Evolutionary conservation across 1,140 invertebrate species (phyloP).

Genomic region (Drosophila santomea): DNA sequence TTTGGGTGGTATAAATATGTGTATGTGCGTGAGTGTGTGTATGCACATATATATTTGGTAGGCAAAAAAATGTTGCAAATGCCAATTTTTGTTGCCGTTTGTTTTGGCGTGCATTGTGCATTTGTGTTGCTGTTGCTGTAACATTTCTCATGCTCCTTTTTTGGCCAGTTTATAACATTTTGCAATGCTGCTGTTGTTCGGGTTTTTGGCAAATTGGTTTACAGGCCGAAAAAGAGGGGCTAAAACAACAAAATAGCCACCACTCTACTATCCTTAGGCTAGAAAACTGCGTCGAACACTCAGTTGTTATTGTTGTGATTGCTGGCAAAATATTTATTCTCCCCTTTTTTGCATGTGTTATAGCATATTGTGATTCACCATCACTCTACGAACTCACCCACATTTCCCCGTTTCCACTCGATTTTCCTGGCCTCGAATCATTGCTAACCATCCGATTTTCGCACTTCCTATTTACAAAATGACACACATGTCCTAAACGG

Average conservation of each 20-base stretch:
- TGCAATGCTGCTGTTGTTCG: slow-evolving; percentile 17
- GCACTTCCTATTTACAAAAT: slow-evolving; percentile 23
- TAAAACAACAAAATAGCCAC: slow-evolving; percentile 23
- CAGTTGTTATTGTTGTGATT: slow-evolving; percentile 33
- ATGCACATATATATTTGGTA: background rate
- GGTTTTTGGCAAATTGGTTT: slow-evolving; percentile 57
- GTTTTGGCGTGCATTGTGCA: slow-evolving; percentile 12
- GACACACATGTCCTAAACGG: slow-evolving; percentile 10
- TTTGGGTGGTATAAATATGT: background rate
- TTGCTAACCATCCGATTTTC: slow-evolving; percentile 30
- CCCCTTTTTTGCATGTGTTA: slow-evolving; percentile 29
- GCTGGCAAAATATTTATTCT: slow-evolving; percentile 45
- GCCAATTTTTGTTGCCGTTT: slow-evolving; percentile 52
- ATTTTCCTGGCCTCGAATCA: background rate
- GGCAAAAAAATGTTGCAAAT: slow-evolving; percentile 28
- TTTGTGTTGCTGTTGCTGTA: slow-evolving; percentile 10
- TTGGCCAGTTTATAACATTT: slow-evolving; percentile 38
- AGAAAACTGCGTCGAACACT: slow-evolving; percentile 34
- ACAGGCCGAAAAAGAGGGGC: slow-evolving; percentile 19
- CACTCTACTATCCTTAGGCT: slow-evolving; percentile 14
- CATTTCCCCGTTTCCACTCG: too few relatives aligned
- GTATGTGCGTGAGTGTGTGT: background rate
- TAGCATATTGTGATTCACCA: slow-evolving; percentile 39
- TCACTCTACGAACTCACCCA: background rate
- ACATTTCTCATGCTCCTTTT: slow-evolving; percentile 16